These are phyloP conservation scores for Daptonema setosum DNA, from an alignment of 2,888 invertebrate genomes.

Conservation along the genomic window DNA sequence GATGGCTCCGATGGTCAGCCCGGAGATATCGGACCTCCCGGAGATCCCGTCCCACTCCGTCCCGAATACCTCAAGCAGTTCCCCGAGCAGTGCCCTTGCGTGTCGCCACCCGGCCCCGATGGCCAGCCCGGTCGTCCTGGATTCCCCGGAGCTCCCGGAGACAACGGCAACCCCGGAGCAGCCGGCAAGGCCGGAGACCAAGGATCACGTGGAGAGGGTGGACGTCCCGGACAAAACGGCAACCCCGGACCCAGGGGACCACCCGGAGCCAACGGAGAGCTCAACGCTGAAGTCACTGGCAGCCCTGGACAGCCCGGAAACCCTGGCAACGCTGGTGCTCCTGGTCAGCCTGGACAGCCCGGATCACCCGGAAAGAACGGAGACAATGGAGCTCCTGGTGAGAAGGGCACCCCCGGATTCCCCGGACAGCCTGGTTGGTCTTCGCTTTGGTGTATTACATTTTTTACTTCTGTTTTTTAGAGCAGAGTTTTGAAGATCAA, in stretches of 20 bases:
- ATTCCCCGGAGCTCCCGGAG: neutral
- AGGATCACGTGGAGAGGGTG: neutral
- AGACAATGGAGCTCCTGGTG: neutral
- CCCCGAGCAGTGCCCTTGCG: neutral
- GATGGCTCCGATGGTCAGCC: slow-evolving; percentile 13
- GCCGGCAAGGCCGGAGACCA: neutral
- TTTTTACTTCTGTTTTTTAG: too few species aligned
- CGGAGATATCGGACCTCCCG: slow-evolving; percentile 2
- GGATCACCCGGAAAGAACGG: slow-evolving; percentile 1
- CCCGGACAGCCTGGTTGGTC: neutral
- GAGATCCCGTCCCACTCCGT: neutral
- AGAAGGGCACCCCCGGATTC: neutral
- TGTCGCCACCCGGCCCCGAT: neutral
- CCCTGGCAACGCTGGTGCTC: slow-evolving; percentile 3
- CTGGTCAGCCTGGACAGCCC: slow-evolving; percentile 3
- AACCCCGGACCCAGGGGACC: slow-evolving; percentile 18
- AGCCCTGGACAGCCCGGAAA: slow-evolving; percentile 13
- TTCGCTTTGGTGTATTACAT: neutral
- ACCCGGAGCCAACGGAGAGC: slow-evolving; percentile 8
- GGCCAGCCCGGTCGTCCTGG: neutral
- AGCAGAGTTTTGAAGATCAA: too few species aligned
- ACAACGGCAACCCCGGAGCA: neutral
- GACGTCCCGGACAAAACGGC: slow-evolving; percentile 19
- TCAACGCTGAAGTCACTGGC: slow-evolving; percentile 5
- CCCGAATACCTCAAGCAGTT: neutral